Evolutionary conservation across 2,888 invertebrate genomes (phyloP).

Genomic region (Coelinius sp.): DNA sequence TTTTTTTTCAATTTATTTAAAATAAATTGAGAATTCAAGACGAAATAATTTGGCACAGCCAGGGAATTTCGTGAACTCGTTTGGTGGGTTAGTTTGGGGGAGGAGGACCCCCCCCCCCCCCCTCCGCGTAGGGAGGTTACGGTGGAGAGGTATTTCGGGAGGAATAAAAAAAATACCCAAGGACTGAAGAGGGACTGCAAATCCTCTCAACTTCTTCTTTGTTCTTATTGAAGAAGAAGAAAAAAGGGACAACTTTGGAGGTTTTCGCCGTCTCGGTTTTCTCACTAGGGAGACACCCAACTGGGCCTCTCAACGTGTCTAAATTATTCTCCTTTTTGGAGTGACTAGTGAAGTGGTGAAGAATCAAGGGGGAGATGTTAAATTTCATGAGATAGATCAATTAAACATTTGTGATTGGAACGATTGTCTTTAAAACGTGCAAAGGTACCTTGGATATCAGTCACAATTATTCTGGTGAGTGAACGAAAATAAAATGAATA

Average conservation of each 20-base stretch:
- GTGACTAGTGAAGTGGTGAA: slow-evolving; percentile 12
- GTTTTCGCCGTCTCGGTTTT: not conserved
- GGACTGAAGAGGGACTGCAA: slow-evolving; percentile 17
- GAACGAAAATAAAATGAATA: not conserved
- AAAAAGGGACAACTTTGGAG: slow-evolving; percentile 17
- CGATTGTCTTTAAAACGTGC: slow-evolving; percentile 6
- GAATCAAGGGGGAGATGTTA: not conserved
- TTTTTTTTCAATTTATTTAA: not conserved
- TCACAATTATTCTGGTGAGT: slow-evolving; percentile 26
- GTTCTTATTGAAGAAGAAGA: not conserved
- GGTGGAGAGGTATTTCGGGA: slow-evolving; percentile 27
- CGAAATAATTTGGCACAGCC: not conserved
- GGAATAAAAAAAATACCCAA: slow-evolving; percentile 7
- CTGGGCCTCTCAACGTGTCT: slow-evolving; percentile 7
- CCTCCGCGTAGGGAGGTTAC: slow-evolving; percentile 24
- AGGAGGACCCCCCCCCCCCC: slow-evolving; percentile 8
- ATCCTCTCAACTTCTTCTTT: slow-evolving; percentile 10
- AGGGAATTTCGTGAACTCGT: slow-evolving; percentile 32
- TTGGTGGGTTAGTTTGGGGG: slow-evolving; percentile 35
- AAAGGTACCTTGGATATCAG: slow-evolving; percentile 28
- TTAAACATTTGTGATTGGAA: slow-evolving; percentile 6
- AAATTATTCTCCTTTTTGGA: slow-evolving; percentile 12
- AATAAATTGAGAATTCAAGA: slow-evolving; percentile 8
- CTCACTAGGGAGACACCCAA: not conserved
- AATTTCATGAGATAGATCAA: not conserved